Base-by-base conservation (phyloP, 2,113 vertebrate species). In the Acinonyx jubatus region DNA sequence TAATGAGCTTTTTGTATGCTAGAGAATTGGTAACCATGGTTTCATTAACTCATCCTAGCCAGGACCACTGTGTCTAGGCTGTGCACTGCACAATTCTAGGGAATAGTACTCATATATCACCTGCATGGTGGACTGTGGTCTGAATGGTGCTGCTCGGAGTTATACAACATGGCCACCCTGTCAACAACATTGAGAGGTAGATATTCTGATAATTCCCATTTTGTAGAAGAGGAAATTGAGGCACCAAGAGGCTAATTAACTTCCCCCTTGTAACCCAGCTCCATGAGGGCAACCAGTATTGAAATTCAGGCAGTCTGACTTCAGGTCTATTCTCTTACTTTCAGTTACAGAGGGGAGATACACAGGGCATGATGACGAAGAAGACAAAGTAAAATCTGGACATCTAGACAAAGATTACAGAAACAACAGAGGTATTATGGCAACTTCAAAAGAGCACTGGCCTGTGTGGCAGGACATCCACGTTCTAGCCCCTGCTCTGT, bases 71-170 rank as follows among this genome's bases (percentile, higher is more conserved):
- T 3, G 4, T 81, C 66, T 65, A 50, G 31, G 5, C 76, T 76
- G 88, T 48, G 63, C 52, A 63, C 84, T 81, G 48, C 68, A 57
- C 76, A 71, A 19, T 16, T 50, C 7, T 73, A 81, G 21, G 13
- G 15, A 33, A 4, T 4, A 7, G 31, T 33, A 7, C 27, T 57
- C 21, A 18, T 18, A 5, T 14, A 9, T 7, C 1, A 0, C 25
- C 76, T 63, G 3, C 38, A 12, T 63, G 23, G 27, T 5, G 3
- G 36, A 36, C 61, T n/a, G 3, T 8, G 63, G 50, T 52, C 4
- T 29, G 66, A 82, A 21, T 11, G 7, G 50, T 25, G 16, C 19
- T 36, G 11, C 16, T 45, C 31, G 29, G 27, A 41, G 21, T 48
- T 31, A 4, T 18, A 57, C 16, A 29, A 33, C 65, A 25, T 7